phyloP scores from a whole-genome alignment of 1,140 invertebrate genomes.

The Procambarus clarkii region DNA sequence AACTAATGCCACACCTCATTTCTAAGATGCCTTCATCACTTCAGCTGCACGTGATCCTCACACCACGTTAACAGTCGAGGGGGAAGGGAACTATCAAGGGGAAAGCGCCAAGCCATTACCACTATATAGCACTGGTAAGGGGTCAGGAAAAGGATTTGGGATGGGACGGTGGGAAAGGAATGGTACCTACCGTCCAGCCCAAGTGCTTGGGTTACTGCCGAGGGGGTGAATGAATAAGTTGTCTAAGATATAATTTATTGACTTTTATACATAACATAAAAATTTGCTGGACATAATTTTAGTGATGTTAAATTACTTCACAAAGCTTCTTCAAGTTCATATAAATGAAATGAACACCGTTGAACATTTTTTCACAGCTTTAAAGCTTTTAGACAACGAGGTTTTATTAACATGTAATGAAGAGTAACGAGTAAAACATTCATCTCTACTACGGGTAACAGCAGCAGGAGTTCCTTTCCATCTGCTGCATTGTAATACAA shows the following conservation, averaged over 20 bases:
- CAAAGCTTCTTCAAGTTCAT: not conserved
- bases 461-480: not conserved
- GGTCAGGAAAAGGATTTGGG: too few species aligned
- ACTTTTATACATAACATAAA: constrained; percentile 44
- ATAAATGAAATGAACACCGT: not conserved
- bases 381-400: constrained; percentile 19
- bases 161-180: too few species aligned
- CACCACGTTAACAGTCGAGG: too few species aligned
- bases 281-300: constrained; percentile 4
- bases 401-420: not conserved
- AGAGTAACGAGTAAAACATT: not conserved
- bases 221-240: too few species aligned
- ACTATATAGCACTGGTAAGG: too few species aligned
- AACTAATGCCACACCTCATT: too few species aligned
- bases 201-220: too few species aligned
- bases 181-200: too few species aligned
- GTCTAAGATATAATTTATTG: constrained; percentile 16
- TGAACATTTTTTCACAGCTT: constrained; percentile 26
- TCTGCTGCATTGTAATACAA: not conserved
- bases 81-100: too few species aligned
- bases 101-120: too few species aligned
- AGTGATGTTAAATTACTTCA: not conserved
- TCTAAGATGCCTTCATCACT: too few species aligned
- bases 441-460: not conserved
- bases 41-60: too few species aligned